A percentile compares a stretch with the other conserved stretches of the same genome.
Evolutionary conservation across 2,113 vertebrate genomes (phyloP).

Genomic region (Neodon shergylaensis): DNA sequence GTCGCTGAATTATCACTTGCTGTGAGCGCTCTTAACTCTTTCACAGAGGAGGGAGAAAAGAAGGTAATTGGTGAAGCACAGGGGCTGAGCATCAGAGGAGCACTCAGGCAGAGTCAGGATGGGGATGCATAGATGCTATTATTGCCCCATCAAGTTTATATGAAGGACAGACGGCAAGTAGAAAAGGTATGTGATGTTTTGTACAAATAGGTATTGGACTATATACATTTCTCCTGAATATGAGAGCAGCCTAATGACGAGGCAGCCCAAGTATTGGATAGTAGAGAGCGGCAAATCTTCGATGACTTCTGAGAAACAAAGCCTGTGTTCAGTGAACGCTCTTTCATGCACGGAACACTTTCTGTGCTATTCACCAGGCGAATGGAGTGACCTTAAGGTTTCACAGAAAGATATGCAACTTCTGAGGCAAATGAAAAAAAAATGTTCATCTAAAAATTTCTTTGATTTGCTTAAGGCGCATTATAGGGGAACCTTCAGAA

Average conservation of each 20-base stretch:
- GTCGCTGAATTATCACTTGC: not conserved
- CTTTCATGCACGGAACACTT: conserved; percentile 51
- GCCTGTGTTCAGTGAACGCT: conserved; percentile 6
- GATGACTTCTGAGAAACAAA: conserved; percentile 68
- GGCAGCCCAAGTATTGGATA: not conserved
- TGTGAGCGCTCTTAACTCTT: not conserved
- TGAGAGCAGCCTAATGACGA: conserved; percentile 11
- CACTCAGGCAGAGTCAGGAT: not conserved
- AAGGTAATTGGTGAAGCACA: not conserved
- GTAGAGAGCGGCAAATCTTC: conserved; percentile 30
- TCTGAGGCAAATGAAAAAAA: conserved; percentile 50
- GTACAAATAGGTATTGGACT: conserved; percentile 56
- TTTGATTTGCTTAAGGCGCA: conserved; percentile 70
- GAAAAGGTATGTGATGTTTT: not conserved
- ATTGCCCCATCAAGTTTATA: not conserved
- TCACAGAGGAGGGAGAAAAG: not conserved
- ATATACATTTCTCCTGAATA: conserved; percentile 17
- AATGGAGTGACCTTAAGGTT: conserved; percentile 31
- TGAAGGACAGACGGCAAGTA: conserved; percentile 23
- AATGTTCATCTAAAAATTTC: conserved; percentile 44
- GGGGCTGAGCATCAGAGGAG: not conserved
- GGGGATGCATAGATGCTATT: not conserved
- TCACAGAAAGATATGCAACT: conserved; percentile 3
- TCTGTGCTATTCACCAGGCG: conserved; percentile 54
- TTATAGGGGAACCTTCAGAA: conserved; percentile 39